Evolutionary conservation across 2,113 vertebrate species (phyloP).

Genomic region (Albula goreensis): DNA sequence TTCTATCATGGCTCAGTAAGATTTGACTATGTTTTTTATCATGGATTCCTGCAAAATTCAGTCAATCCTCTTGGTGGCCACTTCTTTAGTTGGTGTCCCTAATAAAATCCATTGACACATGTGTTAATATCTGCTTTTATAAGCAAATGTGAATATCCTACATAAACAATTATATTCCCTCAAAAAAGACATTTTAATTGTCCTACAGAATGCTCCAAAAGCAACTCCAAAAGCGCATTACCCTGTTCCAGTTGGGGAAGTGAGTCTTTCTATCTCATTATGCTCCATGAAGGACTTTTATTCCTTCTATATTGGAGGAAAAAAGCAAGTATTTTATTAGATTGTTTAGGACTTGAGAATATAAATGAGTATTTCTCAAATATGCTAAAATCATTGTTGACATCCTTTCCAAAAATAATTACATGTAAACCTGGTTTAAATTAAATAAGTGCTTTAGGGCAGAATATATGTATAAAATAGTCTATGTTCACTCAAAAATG

Average conservation of each 20-base stretch:
- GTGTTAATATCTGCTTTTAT: too few species aligned
- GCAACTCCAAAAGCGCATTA: neutral
- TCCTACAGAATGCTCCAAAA: neutral
- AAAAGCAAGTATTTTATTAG: neutral
- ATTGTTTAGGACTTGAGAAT: neutral
- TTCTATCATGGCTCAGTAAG: too few species aligned
- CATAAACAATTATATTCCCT: neutral
- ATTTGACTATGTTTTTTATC: too few species aligned
- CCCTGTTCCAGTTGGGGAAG: too few species aligned
- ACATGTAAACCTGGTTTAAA: neutral
- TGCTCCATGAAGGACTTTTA: too few species aligned
- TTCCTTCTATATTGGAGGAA: neutral
- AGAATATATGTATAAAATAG: neutral
- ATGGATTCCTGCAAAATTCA: too few species aligned
- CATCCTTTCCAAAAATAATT: neutral
- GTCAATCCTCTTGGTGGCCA: too few species aligned
- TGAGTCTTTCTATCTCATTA: too few species aligned
- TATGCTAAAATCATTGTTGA: neutral
- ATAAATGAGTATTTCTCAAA: neutral
- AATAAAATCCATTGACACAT: too few species aligned
- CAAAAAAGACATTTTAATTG: neutral
- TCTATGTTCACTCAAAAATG: neutral
- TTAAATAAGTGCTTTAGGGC: neutral
- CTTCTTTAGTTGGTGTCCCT: too few species aligned
- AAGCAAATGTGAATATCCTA: too few species aligned